Evolutionary conservation across 2,888 invertebrate species (phyloP).

Genomic region (Athetis lepigone): DNA sequence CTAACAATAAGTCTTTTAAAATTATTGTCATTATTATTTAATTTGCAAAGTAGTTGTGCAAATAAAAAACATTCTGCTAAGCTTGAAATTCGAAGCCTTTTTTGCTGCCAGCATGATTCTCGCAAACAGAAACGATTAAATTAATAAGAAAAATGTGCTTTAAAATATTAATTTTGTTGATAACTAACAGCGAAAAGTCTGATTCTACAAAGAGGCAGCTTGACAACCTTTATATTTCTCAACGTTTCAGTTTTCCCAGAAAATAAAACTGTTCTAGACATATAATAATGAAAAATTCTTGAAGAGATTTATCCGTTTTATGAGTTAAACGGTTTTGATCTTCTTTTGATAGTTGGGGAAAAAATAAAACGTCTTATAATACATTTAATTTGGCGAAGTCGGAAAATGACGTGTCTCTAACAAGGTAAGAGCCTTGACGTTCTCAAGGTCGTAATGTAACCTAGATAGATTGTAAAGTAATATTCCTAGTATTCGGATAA

Average conservation of each 20-base stretch:
- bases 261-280: slow-evolving; percentile 19
- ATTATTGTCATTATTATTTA: not conserved
- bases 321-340: slow-evolving; percentile 1
- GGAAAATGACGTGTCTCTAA: not conserved
- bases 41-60: not conserved
- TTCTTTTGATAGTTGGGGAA: slow-evolving; percentile 18
- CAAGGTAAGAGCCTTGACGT: not conserved
- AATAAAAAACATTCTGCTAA: not conserved
- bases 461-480: slow-evolving; percentile 2
- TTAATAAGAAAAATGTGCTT: slow-evolving; percentile 17
- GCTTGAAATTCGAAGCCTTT: not conserved
- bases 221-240: slow-evolving; percentile 30
- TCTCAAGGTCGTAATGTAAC: not conserved
- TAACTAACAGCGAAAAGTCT: slow-evolving; percentile 3
- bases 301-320: slow-evolving; percentile 14
- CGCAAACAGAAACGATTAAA: slow-evolving; percentile 16
- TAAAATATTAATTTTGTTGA: slow-evolving; percentile 26
- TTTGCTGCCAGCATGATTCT: not conserved
- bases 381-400: slow-evolving; percentile 17
- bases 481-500: not conserved
- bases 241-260: slow-evolving; percentile 18
- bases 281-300: slow-evolving; percentile 16
- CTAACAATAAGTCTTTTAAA: not conserved
- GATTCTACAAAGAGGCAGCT: slow-evolving; percentile 19
- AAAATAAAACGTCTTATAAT: slow-evolving; percentile 6